Conservation (phyloP, 2,797 vertebrate species). For the Coendou prehensilis region DNA sequence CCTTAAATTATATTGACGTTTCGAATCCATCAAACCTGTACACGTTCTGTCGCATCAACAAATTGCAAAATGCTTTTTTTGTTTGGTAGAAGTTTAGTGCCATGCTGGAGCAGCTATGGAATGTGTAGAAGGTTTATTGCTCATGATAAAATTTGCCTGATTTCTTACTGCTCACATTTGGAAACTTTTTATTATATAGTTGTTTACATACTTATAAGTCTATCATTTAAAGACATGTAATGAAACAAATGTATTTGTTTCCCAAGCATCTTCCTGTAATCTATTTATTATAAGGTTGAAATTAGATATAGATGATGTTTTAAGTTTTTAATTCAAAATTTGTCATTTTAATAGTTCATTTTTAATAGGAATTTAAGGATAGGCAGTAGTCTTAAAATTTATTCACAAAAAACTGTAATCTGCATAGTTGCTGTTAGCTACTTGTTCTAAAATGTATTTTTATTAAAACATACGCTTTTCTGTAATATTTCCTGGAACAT, state of each 20-base stretch:
- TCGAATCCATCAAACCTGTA: conserved; percentile 87
- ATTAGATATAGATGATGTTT: conserved; percentile 99
- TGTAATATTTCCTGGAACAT: conserved; percentile 93
- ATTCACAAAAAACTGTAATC: conserved; percentile 89
- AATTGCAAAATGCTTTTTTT: conserved; percentile 82
- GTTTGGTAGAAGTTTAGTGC: conserved; percentile 91
- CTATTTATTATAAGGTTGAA: conserved; percentile 99
- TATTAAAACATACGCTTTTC: conserved; percentile 92
- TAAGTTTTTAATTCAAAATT: conserved; percentile 94
- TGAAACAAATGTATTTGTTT: conserved; percentile 94
- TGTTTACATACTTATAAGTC: conserved; percentile 93
- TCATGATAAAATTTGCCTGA: conserved; percentile 93
- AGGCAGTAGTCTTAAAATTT: conserved; percentile 90
- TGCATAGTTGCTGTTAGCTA: conserved; percentile 91
- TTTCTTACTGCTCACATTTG: conserved; percentile 93
- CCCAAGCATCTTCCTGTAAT: conserved; percentile 97
- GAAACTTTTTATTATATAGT: conserved; percentile 91
- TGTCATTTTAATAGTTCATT: conserved; percentile 91
- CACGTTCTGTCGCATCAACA: conserved; percentile 85
- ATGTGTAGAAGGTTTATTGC: conserved; percentile 92
- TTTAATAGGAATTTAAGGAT: conserved; percentile 86
- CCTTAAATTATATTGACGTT: conserved; percentile 90
- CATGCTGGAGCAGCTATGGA: conserved; percentile 94
- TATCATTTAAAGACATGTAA: conserved; percentile 96
- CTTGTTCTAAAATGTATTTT: conserved; percentile 91